Percentiles rank a stretch among this genome's conserved stretches.
phyloP scores from a whole-genome alignment of 2,888 invertebrate genomes.

The Caenorhabditis sulstoni region DNA sequence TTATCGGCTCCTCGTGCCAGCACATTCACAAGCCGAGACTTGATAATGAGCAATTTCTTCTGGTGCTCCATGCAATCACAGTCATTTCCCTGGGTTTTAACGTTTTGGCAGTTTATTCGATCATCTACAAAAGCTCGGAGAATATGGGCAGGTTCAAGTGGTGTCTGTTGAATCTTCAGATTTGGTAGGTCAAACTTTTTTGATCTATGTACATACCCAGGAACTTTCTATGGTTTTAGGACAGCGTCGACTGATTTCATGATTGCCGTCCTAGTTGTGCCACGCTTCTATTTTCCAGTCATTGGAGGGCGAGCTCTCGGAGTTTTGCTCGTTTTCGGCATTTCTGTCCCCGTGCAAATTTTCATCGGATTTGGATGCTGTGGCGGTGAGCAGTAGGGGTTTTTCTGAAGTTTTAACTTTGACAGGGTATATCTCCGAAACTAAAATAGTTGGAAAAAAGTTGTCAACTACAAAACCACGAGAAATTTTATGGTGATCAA shows the following conservation, averaged over 20 bases:
- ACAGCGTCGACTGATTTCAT: constrained; percentile 15
- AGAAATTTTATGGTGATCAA: too few relatives aligned
- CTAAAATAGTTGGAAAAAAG: too few relatives aligned
- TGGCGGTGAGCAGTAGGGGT: constrained; percentile 1
- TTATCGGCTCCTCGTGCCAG: constrained; percentile 52
- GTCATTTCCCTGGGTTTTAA: constrained; percentile 16
- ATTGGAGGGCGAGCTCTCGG: constrained; percentile 42
- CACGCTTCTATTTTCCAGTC: constrained; percentile 26
- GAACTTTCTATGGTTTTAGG: background rate
- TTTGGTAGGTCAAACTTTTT: constrained; percentile 18
- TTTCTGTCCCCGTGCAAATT: constrained; percentile 10
- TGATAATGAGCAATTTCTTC: background rate
- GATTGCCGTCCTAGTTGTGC: constrained; percentile 4
- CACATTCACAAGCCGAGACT: constrained; percentile 35
- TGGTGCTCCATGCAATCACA: constrained; percentile 22
- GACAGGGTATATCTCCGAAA: too few relatives aligned
- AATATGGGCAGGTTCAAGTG: constrained; percentile 42
- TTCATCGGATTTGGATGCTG: constrained; percentile 32
- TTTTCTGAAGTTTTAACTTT: too few relatives aligned
- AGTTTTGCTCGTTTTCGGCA: background rate
- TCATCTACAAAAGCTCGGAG: constrained; percentile 1
- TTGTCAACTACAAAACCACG: too few relatives aligned
- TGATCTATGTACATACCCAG: too few relatives aligned
- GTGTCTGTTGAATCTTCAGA: constrained; percentile 41
- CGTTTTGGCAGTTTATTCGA: constrained; percentile 16